These are phyloP conservation scores for Ectropis crepuscularia DNA, from an alignment of 2,888 invertebrate genomes.

Conservation along the genomic window DNA sequence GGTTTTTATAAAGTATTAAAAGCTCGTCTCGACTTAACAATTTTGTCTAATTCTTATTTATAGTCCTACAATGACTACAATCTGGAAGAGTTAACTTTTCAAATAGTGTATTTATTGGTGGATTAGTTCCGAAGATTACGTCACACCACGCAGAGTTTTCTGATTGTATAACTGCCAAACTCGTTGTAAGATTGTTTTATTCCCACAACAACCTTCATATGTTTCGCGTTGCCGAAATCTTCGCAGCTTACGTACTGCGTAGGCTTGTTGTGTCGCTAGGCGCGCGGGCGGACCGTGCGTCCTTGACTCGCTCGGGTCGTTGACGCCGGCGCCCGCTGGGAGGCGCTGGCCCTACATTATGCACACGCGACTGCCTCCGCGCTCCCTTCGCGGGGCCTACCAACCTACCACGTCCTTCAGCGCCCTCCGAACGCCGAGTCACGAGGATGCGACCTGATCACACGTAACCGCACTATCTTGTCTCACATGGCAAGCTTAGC, in stretches of 20 bases:
- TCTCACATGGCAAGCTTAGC: too few relatives aligned
- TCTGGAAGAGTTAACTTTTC: too few relatives aligned
- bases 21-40: neutral
- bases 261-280: conserved; percentile 50
- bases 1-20: too few relatives aligned
- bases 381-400: conserved; percentile 57
- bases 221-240: neutral
- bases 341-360: conserved; percentile 67
- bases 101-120: neutral
- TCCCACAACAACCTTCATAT: too few relatives aligned
- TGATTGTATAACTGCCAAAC: too few relatives aligned
- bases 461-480: too few relatives aligned
- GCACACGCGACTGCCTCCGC: conserved; percentile 68
- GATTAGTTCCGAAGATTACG: too few relatives aligned
- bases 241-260: conserved; percentile 3
- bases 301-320: conserved; percentile 75
- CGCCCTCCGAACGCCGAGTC: too few relatives aligned
- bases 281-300: conserved; percentile 56
- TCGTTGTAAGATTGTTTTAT: too few relatives aligned
- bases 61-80: neutral
- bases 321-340: conserved; percentile 71
- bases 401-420: neutral
- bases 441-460: too few relatives aligned
- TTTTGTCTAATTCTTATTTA: neutral
- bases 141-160: too few relatives aligned